Percentiles rank a stretch among this genome's conserved stretches.
phyloP scores from a whole-genome alignment of 2,113 vertebrate species.

The Bucco capensis region DNA sequence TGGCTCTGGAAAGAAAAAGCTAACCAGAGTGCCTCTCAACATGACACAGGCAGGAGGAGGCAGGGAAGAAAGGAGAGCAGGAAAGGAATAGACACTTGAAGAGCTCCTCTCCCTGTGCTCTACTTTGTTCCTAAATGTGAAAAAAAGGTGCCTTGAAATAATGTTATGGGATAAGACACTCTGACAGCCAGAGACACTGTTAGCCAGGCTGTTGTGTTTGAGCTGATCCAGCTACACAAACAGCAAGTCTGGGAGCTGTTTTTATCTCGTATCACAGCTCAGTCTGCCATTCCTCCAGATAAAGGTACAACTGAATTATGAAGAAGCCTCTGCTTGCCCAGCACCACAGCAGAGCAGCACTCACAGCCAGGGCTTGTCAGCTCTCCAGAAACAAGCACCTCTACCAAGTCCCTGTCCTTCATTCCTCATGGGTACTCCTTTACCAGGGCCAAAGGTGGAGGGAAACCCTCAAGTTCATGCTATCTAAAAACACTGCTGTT shows the following conservation, averaged over 20 bases:
- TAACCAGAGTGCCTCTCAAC: background rate
- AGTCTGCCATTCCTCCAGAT: background rate
- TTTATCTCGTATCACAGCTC: background rate
- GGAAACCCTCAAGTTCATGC: background rate
- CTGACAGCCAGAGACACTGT: background rate
- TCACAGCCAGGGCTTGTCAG: background rate
- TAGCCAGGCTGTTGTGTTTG: background rate
- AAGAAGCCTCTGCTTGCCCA: background rate
- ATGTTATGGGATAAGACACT: background rate
- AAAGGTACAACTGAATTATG: background rate
- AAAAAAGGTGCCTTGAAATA: background rate
- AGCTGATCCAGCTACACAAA: background rate
- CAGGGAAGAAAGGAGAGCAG: background rate
- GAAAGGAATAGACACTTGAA: slow-evolving; percentile 11
- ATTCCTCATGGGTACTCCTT: rapidly evolving
- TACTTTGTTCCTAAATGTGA: background rate
- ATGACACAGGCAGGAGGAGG: background rate
- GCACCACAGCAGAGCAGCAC: background rate
- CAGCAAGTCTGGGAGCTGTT: background rate
- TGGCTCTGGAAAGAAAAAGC: background rate
- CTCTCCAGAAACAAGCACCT: rapidly evolving
- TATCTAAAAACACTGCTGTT: rapidly evolving
- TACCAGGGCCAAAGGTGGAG: background rate
- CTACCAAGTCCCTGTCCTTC: background rate
- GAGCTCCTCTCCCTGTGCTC: background rate